Evolutionary conservation across 2,797 vertebrate species (phyloP), one percentile per base, ranked within the genome.

Genomic region (Acipenser ruthenus): DNA sequence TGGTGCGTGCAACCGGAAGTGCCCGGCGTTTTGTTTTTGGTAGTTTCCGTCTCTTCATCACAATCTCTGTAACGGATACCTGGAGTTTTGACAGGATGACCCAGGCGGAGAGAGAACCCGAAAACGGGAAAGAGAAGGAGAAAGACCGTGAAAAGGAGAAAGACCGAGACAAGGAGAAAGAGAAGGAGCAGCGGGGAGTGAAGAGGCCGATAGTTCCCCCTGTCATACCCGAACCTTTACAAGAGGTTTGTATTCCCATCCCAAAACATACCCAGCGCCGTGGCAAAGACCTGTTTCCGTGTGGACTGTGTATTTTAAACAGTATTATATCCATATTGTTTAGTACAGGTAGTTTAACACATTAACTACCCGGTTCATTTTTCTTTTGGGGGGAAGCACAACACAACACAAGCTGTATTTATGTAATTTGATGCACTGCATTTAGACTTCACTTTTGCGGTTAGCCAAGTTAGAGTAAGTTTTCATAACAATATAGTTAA

Each of bases 171-270:
- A 86, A 85, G 72, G 88, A 89, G 70, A 85, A 83, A 18, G 15
- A 18, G 70, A 85, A 83, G n/a, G 89, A 91, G 70, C 82, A 91
- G 69, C 86, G 88, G 15, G 89, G 96, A 0, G 93, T 92, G 64
- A 98, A 98, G 76, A 88, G 96, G 77, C 95, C 96, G 47, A 95
- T 98, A 55, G 91, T 92, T 23, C 96, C 96, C 3, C 92, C 95
- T 6, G 82, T 86, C 15, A 91, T 99, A 47, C 88, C 94, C 0
- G 96, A 98, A 65, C 86, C 93, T 0, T 78, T 89, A 4, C 95
- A 96, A 72, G 95, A 97, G 90, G 96, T 97, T 80, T 53, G 51
- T 12, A 51, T 3, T 12, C 6, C 8, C n/a, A 12, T 60, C 15
- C 13, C 15, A 0, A 73, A 71, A 37, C 2, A 55, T 55, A n/a